Base-by-base conservation (phyloP, 92 coral and sea anemone species). In the Muricea muricata region DNA sequence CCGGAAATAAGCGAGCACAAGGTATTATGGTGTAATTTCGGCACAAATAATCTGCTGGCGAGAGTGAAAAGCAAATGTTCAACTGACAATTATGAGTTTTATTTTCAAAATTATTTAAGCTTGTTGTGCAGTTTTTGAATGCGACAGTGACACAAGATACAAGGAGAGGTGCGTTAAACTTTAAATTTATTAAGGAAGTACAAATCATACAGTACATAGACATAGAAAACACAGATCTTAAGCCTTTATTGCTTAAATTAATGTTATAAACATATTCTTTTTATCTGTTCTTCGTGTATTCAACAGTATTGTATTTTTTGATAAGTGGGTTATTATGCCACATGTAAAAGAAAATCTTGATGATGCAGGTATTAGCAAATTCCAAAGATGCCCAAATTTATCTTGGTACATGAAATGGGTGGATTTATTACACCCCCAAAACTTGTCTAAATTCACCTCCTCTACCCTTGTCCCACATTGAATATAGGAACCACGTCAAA, bases 311-410 rank as follows among this genome's bases (percentile, higher is more conserved):
- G 18, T 50, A 15, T 54, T 54, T 14, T 54, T 54, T 74, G 73
- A 58, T 31, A 79, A 71, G 41, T 52, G 71, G 71, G 20, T 55
- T 50, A 56, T 78, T 52, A 75, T 75, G 81, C 81, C 71, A 12
- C 70, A 78, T 56, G 83, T 78, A 6, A 78, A 78, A 52, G 70
- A 78, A n/a, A 46, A 78, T 52, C 83, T 78, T 78, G 69, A 71
- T 42, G 83, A 78, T 47, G 65, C 57, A 0, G 71, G 71, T 29
- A 75, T 26, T 26, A 29, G 45, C 68, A 75, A 48, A 47, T 75
- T 37, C 24, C 61, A 75, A 45, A 48, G 68, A 75, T 75, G 81
- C 63, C 81, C 81, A 1, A 78, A 78, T 39, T 54, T 25, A 52
- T 11, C 83, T 1, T 78, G 83, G 83, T 48, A 41, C 32, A 78